Conservation (phyloP, 2,888 invertebrate species). For the Cylindroiulus punctatus region DNA sequence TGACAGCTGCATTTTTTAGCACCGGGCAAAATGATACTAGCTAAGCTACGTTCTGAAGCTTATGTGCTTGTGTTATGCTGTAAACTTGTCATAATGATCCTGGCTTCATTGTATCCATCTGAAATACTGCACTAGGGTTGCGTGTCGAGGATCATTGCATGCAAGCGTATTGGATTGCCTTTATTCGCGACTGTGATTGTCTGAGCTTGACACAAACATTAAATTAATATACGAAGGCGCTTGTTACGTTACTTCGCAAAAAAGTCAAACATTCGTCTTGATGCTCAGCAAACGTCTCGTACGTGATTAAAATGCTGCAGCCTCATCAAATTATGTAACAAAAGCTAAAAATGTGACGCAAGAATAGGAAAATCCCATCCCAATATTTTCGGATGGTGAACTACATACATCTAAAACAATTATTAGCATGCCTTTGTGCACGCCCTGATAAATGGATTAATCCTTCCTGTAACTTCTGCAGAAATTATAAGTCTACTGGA, state of each 20-base stretch:
- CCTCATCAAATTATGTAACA: constrained; percentile 29
- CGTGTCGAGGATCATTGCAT: not conserved
- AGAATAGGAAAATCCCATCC: not conserved
- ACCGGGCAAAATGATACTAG: not conserved
- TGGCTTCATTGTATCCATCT: not conserved
- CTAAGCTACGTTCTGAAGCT: not conserved
- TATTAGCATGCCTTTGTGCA: not conserved
- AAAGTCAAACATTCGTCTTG: not conserved
- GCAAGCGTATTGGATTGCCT: constrained; percentile 29
- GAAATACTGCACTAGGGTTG: not conserved
- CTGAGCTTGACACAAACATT: not conserved
- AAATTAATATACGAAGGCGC: not conserved
- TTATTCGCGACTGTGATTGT: constrained; percentile 26
- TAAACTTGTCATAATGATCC: not conserved
- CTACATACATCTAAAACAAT: not conserved
- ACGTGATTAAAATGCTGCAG: not conserved
- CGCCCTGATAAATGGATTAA: constrained; percentile 2
- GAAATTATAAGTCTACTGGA: not conserved
- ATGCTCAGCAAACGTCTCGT: not conserved
- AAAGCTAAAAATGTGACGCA: constrained; percentile 6
- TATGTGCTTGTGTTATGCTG: not conserved
- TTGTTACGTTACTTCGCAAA: not conserved
- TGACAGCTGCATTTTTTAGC: not conserved
- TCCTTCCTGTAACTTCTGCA: not conserved
- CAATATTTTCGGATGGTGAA: not conserved